Evolutionary conservation across 2,797 vertebrate genomes (phyloP), one percentile per base, ranked within the genome.

Genomic region (Eurystomus glaucurus): DNA sequence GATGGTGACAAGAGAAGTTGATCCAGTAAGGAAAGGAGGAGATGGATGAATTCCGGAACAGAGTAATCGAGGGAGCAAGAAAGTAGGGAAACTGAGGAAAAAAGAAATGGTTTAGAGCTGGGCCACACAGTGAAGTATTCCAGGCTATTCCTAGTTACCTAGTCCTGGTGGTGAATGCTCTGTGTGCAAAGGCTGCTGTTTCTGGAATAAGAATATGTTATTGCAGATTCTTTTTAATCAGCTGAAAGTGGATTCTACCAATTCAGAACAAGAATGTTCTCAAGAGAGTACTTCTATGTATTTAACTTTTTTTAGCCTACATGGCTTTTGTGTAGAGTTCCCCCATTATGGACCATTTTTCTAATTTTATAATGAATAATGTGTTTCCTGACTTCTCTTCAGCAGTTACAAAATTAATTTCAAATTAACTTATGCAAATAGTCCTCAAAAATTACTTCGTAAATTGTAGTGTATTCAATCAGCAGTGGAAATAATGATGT

Each of bases 1-100:
- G 80, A 79, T 35, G 61, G 78, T 96, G 96, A 82, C 78, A 95
- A 16, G 88, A 88, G 88, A 35, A 50, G 20, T 23, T 84, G 37
- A 90, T 86, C 90, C 62, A 90, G 29, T 23, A 10, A 84, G 60
- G 60, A 51, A 62, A 86, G 85, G 77, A 91, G 39, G 76, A 91
- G 61, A 95, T 23, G 23, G 92, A 66, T 93, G 39, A 92, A 84
- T 90, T 94, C 88, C 7, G 20, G 79, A 60, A 18, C 66, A 78
- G 81, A 74, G 50, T 31, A 90, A 71, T 78, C 55, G 52, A 69
- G 37, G 41, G 33, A 96, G 31, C 46, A 45, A 43, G 48, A 57
- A 37, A 75, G 37, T 31, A 48, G n/a, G 83, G 77, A 76, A 86
- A 25, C 17, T 76, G 52, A 54, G 55, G 35, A 3, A 18, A 13